Evolutionary conservation across 1,140 invertebrate genomes (phyloP).

Genomic region (Mya arenaria): DNA sequence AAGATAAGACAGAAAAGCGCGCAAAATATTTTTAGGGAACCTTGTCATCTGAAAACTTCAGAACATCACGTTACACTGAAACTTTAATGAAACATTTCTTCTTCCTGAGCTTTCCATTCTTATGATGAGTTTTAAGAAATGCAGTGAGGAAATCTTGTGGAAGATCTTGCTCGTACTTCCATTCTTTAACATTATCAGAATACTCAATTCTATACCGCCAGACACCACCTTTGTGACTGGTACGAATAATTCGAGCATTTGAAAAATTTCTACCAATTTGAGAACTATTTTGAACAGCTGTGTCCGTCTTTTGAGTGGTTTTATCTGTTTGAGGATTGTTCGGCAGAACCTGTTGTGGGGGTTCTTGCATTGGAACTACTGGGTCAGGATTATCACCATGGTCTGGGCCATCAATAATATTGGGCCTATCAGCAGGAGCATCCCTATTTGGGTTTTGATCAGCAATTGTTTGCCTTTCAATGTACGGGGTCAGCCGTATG

Average conservation of each 20-base stretch:
- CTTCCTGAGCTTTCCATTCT: slow-evolving; percentile 10
- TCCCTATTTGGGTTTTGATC: slow-evolving; percentile 2
- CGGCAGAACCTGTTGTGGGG: too few relatives aligned
- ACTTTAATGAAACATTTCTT: not conserved
- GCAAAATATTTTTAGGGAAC: not conserved
- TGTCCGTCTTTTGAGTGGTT: too few relatives aligned
- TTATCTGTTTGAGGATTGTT: too few relatives aligned
- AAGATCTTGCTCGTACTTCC: slow-evolving; percentile 2
- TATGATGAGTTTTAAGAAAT: slow-evolving; percentile 7
- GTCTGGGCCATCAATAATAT: slow-evolving; percentile 15
- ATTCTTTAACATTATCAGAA: not conserved
- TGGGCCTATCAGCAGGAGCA: not conserved
- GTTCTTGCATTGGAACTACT: not conserved
- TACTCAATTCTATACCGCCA: slow-evolving; percentile 8
- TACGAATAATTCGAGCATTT: slow-evolving; percentile 4
- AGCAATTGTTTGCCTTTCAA: slow-evolving; percentile 46
- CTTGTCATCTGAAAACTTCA: not conserved
- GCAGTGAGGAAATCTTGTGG: not conserved
- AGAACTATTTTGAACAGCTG: too few relatives aligned
- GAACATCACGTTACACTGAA: not conserved
- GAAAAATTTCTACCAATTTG: too few relatives aligned
- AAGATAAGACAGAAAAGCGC: not conserved
- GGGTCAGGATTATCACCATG: not conserved
- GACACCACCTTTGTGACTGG: not conserved
- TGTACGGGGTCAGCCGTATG: slow-evolving; percentile 8